Percentiles rank a stretch among this genome's conserved stretches.
Conservation (phyloP, 1,140 invertebrate genomes). For the Panonychus citri region DNA sequence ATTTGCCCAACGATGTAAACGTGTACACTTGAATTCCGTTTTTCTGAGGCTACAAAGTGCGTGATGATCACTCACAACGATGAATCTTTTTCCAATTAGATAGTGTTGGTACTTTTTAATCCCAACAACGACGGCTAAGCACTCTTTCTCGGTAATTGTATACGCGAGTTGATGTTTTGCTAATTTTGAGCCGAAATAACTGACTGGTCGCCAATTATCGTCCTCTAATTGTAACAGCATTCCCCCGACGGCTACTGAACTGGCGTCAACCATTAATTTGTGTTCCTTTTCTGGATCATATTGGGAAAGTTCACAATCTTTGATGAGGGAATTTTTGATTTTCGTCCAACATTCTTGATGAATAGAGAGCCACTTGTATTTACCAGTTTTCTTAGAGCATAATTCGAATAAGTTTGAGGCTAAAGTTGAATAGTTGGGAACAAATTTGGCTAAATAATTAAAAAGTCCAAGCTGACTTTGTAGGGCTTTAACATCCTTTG, state of each 20-base stretch:
- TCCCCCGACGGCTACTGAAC: slow-evolving; percentile 16
- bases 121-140: slow-evolving; percentile 27
- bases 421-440: too few species aligned
- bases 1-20: slow-evolving; percentile 27
- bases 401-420: too few species aligned
- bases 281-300: background rate
- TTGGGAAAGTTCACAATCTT: background rate
- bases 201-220: slow-evolving; percentile 1
- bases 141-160: slow-evolving; percentile 25
- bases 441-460: too few species aligned
- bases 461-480: too few species aligned
- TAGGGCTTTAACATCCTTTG: too few species aligned
- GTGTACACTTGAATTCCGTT: slow-evolving; percentile 21
- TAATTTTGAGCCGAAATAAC: slow-evolving; percentile 18
- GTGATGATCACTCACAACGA: slow-evolving; percentile 28
- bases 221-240: slow-evolving; percentile 17
- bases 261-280: slow-evolving; percentile 14
- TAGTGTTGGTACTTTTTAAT: slow-evolving; percentile 26
- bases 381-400: too few species aligned
- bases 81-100: slow-evolving; percentile 27
- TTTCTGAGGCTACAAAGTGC: slow-evolving; percentile 24
- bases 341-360: too few species aligned
- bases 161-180: slow-evolving; percentile 25
- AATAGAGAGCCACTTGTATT: too few species aligned
- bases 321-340: background rate